These are phyloP conservation scores for Altica lythri DNA, from an alignment of 2,888 invertebrate genomes.

Conservation along the genomic window DNA sequence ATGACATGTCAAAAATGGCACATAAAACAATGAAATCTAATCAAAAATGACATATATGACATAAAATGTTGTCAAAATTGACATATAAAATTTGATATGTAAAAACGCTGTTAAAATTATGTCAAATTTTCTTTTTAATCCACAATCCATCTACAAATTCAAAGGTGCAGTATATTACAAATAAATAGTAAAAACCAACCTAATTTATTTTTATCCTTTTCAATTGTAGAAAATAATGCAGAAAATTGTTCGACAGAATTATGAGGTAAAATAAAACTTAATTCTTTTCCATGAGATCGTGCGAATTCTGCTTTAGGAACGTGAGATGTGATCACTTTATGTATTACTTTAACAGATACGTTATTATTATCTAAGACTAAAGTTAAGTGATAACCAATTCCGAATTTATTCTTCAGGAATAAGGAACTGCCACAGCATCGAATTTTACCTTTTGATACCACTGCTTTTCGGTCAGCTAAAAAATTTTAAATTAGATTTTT, in stretches of 20 bases:
- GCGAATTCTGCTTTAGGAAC: constrained; percentile 77
- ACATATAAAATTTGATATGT: too few species aligned
- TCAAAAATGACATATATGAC: too few species aligned
- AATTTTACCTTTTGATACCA: constrained; percentile 80
- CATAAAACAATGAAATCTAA: too few species aligned
- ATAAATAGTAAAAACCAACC: too few species aligned
- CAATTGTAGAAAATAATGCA: constrained; percentile 74
- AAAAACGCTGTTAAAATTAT: too few species aligned
- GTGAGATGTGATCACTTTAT: constrained; percentile 69
- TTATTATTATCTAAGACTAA: constrained; percentile 69
- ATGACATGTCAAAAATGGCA: too few species aligned
- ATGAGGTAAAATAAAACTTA: constrained; percentile 81
- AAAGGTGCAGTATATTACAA: too few species aligned
- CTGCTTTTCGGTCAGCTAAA: constrained; percentile 80
- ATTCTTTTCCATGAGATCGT: constrained; percentile 76
- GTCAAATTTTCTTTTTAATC: too few species aligned
- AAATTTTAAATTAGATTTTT: too few species aligned
- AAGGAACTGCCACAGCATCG: constrained; percentile 84
- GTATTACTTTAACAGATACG: constrained; percentile 71
- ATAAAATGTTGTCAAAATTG: too few species aligned
- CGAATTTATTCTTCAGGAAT: constrained; percentile 86
- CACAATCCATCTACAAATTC: too few species aligned
- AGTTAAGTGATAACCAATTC: constrained; percentile 86
- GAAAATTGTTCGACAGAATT: constrained; percentile 79
- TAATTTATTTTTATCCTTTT: constrained; percentile 71